A percentile compares a stretch with the other conserved stretches of the same genome.
phyloP scores from a whole-genome alignment of 2,888 invertebrate genomes.

The Drosophila mettleri region DNA sequence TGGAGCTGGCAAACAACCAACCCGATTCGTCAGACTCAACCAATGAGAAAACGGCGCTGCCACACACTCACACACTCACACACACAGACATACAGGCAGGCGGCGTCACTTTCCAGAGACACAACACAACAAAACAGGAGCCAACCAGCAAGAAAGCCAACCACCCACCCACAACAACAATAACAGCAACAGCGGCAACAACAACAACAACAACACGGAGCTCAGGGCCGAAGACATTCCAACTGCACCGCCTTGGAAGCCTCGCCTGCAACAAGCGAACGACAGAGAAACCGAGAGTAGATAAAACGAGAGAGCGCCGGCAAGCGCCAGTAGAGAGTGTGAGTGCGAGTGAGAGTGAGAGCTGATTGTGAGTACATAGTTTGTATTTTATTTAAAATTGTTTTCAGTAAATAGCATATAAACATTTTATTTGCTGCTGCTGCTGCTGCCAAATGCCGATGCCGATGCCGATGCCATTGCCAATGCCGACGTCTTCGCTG shows the following conservation, averaged over 20 bases:
- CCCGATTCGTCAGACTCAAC: constrained; percentile 75
- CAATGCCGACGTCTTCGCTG: constrained; percentile 21
- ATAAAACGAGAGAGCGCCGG: constrained; percentile 15
- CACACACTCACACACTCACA: constrained; percentile 49
- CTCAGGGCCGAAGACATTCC: constrained; percentile 73
- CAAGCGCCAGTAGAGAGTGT: constrained; percentile 15
- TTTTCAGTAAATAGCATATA: constrained; percentile 80
- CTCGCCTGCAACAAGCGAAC: constrained; percentile 47
- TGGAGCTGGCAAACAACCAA: constrained; percentile 66
- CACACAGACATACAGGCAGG: constrained; percentile 69
- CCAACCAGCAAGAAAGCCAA: constrained; percentile 72
- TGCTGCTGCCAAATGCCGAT: constrained; percentile 75
- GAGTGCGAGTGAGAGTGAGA: constrained; percentile 27
- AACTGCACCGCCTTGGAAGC: constrained; percentile 75
- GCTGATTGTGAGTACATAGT: constrained; percentile 33
- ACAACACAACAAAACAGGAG: constrained; percentile 79
- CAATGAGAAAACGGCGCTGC: constrained; percentile 74
- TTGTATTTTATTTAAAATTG: constrained; percentile 81
- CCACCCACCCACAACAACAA: constrained; percentile 64
- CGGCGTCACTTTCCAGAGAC: constrained; percentile 77
- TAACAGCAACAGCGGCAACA: constrained; percentile 41
- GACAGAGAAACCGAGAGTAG: constrained; percentile 29
- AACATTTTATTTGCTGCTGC: constrained; percentile 80
- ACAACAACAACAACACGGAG: constrained; percentile 36
- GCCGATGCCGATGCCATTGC: constrained; percentile 30